Conservation (phyloP, 2,888 invertebrate species). For the Aleiodes leptofemur region DNA sequence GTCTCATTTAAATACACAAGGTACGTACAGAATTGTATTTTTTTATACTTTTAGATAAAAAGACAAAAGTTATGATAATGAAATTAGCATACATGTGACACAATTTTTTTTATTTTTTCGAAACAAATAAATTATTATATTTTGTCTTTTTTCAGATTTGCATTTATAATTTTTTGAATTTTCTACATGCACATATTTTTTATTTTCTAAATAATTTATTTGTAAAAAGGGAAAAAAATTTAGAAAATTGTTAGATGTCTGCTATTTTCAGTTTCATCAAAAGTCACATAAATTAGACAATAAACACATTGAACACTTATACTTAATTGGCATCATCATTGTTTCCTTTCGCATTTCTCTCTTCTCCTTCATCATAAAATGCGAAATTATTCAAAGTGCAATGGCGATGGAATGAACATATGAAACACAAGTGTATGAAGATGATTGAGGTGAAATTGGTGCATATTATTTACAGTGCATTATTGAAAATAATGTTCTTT, state of each 20-base stretch:
- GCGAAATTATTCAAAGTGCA: constrained; percentile 50
- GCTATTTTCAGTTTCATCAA: no score
- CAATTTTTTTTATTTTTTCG: no score
- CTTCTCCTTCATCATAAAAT: constrained; percentile 37
- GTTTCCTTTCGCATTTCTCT: constrained; percentile 26
- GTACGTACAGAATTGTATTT: constrained; percentile 17
- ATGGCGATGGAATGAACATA: constrained; percentile 47
- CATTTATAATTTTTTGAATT: no score
- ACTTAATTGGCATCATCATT: constrained; percentile 40
- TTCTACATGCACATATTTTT: no score
- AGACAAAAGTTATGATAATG: neutral
- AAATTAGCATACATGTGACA: no score
- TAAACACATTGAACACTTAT: constrained; percentile 28
- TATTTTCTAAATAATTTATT: no score
- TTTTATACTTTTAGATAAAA: neutral
- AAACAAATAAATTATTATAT: no score
- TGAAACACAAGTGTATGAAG: constrained; percentile 34
- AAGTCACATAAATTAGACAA: constrained; percentile 22
- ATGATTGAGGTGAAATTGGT: constrained; percentile 33
- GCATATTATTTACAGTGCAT: constrained; percentile 62
- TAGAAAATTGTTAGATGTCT: no score
- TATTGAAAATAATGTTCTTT: constrained; percentile 29
- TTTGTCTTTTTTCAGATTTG: no score
- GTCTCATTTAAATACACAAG: constrained; percentile 25
- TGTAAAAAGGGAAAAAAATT: no score